Base-by-base conservation (phyloP, 2,888 invertebrate species). In the Unio pictorum region DNA sequence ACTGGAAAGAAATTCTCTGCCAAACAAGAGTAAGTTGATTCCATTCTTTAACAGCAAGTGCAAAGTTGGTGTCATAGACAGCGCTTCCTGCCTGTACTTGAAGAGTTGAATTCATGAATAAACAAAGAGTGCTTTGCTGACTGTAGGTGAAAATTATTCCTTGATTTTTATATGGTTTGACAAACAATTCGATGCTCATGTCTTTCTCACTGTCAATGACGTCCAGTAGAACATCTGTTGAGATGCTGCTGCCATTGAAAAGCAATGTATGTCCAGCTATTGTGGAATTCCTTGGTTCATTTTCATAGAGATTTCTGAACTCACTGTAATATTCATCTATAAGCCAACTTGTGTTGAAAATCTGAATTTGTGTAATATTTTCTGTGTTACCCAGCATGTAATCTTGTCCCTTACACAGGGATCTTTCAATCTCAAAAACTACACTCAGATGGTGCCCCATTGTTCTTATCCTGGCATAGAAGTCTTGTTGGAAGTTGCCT, bases 11-110 rank as follows among this genome's bases (percentile, higher is more conserved):
- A 34, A 65, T 61, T 20, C 66, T 8, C 7, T 66, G 54, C 70
- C 70, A 80, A 15, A 76, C 74, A 2, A 80, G 55, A 11, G 76
- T 73, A 45, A 85, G 62, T 55, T 80, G 80, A 26, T 81, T 75
- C 85, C 85, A 85, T 28, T 66, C 64, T 15, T 70, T 65, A 3
- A 65, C 20, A 7, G 66, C 63, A 11, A 80, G 74, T 30, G 34
- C 55, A 3, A 79, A 66, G 23, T 66, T 67, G 3, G 83, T 82
- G 45, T 75, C 69, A 67, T 71, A 74, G 11, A 64, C 61, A 3
- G 64, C 55, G 28, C 34, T 26, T 45, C 64, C 68, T 15, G 69
- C 64, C 34, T 68, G 74, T 18, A 76, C 45, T 45, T 64, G 66
- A 4, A 74, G 54, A 26, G 63, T 65, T 7, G 23, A 45, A 45